phyloP scores from a whole-genome alignment of 2,113 vertebrate species.

The Ia io region DNA sequence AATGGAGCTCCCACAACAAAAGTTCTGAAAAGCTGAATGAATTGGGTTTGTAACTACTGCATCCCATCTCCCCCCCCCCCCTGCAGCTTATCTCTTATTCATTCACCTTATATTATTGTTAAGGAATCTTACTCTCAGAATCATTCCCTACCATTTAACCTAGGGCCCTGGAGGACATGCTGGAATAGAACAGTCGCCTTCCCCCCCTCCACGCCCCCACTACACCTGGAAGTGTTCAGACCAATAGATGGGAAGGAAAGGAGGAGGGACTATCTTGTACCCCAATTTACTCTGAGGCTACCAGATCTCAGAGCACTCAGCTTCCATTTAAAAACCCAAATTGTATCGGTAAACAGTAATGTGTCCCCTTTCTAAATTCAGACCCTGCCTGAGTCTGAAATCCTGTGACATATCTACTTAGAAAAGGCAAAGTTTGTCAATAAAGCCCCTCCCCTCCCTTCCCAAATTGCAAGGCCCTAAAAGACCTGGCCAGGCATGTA shows the following conservation, averaged over 20 bases:
- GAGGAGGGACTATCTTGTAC: not conserved
- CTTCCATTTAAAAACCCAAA: not conserved
- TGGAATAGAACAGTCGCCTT: slow-evolving; percentile 54
- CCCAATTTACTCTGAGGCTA: slow-evolving; percentile 1
- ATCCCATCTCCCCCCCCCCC: slow-evolving; percentile 61
- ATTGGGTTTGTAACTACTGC: slow-evolving; percentile 86
- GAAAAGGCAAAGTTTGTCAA: slow-evolving; percentile 52
- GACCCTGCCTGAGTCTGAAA: slow-evolving; percentile 13
- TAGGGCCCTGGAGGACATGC: slow-evolving; percentile 54
- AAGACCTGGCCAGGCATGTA: slow-evolving; percentile 19
- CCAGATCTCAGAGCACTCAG: slow-evolving; percentile 13
- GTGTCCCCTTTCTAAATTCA: slow-evolving; percentile 36
- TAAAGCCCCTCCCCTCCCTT: not conserved
- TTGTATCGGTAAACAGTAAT: slow-evolving; percentile 41
- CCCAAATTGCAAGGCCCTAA: slow-evolving; percentile 23
- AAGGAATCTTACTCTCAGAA: slow-evolving; percentile 80
- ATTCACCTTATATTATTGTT: slow-evolving; percentile 86
- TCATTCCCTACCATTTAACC: slow-evolving; percentile 51
- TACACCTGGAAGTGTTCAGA: slow-evolving; percentile 28
- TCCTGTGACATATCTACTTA: slow-evolving; percentile 32
- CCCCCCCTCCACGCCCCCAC: too few relatives aligned
- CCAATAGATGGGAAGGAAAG: not conserved
- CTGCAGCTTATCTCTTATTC: slow-evolving; percentile 84
- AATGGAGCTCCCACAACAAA: slow-evolving; percentile 84
- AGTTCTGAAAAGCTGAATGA: slow-evolving; percentile 89